phyloP scores from a whole-genome alignment of 2,888 invertebrate genomes.

The Watsonalla binaria region DNA sequence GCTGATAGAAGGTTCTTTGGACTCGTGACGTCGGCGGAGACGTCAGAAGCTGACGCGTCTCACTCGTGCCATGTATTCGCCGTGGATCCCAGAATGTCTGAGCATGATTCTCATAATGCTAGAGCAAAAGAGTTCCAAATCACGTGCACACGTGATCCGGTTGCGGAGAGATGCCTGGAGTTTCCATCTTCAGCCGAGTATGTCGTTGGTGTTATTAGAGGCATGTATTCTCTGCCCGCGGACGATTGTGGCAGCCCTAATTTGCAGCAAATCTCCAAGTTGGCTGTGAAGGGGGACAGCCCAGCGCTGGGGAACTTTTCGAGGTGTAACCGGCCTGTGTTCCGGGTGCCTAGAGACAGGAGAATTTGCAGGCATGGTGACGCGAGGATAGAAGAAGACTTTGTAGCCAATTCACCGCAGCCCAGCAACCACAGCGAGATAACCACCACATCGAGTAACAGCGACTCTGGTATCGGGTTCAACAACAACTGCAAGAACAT shows the following conservation, averaged over 20 bases:
- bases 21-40: constrained; percentile 90
- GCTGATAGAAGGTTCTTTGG: constrained; percentile 96
- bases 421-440: constrained; percentile 90
- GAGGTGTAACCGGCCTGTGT: constrained; percentile 52
- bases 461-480: constrained; percentile 97
- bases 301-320: constrained; percentile 63
- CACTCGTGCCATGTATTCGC: constrained; percentile 98
- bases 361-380: constrained; percentile 55
- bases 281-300: constrained; percentile 66
- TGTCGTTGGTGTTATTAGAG: constrained; percentile 84
- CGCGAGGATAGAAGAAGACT: constrained; percentile 61
- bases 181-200: constrained; percentile 93
- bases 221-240: constrained; percentile 82
- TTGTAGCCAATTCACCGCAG: constrained; percentile 88
- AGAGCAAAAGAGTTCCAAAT: constrained; percentile 91
- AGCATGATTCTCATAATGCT: constrained; percentile 88
- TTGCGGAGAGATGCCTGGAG: constrained; percentile 89
- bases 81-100: constrained; percentile 90
- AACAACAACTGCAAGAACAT: constrained; percentile 92
- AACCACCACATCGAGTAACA: constrained; percentile 92
- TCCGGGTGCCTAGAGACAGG: constrained; percentile 54
- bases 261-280: constrained; percentile 63
- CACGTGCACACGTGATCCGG: constrained; percentile 88
- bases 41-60: constrained; percentile 76
- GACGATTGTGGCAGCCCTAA: constrained; percentile 63